Evolutionary conservation across 2,113 vertebrate genomes (phyloP).

Genomic region (Sisor rabdophorus): DNA sequence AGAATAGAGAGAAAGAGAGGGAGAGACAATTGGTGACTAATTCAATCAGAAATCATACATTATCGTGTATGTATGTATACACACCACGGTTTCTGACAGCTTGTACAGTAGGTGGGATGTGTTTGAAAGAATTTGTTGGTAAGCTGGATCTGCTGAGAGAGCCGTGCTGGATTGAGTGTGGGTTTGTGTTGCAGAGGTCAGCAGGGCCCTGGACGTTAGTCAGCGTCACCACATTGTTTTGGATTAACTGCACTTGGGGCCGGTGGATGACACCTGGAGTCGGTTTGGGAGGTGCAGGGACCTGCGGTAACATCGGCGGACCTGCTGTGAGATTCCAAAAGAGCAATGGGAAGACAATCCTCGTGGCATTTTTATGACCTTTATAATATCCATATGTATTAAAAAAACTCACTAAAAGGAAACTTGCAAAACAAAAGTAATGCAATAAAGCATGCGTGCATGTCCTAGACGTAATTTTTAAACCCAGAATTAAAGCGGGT

Average conservation of each 20-base stretch:
- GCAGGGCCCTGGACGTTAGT: conserved; percentile 62
- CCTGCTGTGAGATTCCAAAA: conserved; percentile 24
- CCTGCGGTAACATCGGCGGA: conserved; percentile 53
- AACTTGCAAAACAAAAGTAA: background rate
- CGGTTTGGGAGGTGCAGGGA: conserved; percentile 53
- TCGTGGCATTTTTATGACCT: background rate
- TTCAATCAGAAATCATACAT: background rate
- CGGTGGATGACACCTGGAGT: conserved; percentile 58
- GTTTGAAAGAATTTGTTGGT: background rate
- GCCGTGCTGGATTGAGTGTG: conserved; percentile 43
- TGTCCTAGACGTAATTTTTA: background rate
- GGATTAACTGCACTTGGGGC: conserved; percentile 63
- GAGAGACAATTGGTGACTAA: background rate
- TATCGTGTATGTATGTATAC: background rate
- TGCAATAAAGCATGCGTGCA: background rate
- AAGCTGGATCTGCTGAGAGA: conserved; percentile 8
- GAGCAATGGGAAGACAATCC: background rate
- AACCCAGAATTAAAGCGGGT: background rate
- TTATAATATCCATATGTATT: background rate
- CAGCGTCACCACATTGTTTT: conserved; percentile 63
- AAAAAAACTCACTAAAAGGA: background rate
- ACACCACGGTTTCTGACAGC: conserved; percentile 28
- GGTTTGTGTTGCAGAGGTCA: conserved; percentile 37
- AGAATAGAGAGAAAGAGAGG: background rate
- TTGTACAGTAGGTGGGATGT: conserved; percentile 21